These are phyloP conservation scores for Molanna angustata DNA, from an alignment of 2,888 invertebrate genomes.

Conservation along the genomic window DNA sequence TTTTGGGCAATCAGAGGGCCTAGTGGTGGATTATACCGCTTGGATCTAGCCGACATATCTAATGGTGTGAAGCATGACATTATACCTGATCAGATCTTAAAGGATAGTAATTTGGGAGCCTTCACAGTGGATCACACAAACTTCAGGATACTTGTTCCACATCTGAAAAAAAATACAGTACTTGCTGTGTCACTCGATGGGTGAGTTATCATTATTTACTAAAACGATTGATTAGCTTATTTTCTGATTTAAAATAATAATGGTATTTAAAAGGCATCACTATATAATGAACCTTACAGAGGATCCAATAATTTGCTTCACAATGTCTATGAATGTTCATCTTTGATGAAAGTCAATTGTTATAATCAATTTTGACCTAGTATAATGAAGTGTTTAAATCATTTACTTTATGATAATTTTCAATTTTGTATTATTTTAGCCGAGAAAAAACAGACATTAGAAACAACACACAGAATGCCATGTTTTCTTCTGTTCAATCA, in stretches of 20 bases:
- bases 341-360: not conserved
- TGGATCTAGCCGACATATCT: slow-evolving; percentile 74
- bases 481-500: slow-evolving; percentile 71
- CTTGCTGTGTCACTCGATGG: slow-evolving; percentile 77
- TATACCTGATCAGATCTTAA: slow-evolving; percentile 62
- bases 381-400: not conserved
- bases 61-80: slow-evolving; percentile 71
- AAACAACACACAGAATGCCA: slow-evolving; percentile 70
- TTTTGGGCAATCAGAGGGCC: slow-evolving; percentile 69
- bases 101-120: slow-evolving; percentile 68
- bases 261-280: no score
- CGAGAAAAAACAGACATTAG: slow-evolving; percentile 70
- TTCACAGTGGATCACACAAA: slow-evolving; percentile 82
- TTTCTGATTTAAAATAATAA: no score
- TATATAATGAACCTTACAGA: no score
- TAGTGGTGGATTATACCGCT: slow-evolving; percentile 68
- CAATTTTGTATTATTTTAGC: slow-evolving; percentile 41
- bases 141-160: slow-evolving; percentile 74
- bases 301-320: no score
- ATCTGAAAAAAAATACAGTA: slow-evolving; percentile 72
- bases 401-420: no score
- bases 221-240: no score
- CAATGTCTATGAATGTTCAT: no score
- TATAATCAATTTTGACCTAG: not conserved
- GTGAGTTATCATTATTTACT: no score